These are phyloP conservation scores for Galerucella pusilla DNA, from an alignment of 2,888 invertebrate genomes.

Conservation along the genomic window DNA sequence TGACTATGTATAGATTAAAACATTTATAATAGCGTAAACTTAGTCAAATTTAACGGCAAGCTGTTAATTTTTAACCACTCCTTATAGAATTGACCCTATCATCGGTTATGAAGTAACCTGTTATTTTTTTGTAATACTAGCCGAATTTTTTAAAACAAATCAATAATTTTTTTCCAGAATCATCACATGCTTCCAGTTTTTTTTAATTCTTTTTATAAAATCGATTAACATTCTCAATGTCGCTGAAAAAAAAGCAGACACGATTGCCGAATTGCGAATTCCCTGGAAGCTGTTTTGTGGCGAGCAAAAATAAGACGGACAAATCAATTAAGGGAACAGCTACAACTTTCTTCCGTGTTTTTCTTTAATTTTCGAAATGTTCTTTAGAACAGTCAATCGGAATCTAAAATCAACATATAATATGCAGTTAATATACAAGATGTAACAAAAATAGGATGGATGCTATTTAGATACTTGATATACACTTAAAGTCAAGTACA, in stretches of 20 bases:
- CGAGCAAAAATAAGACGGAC: background rate
- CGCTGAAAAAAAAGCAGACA: background rate
- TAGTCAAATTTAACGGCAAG: too few relatives aligned
- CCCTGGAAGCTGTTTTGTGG: background rate
- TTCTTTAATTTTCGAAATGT: background rate
- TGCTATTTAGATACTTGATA: too few relatives aligned
- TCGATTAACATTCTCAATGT: background rate
- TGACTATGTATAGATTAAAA: too few relatives aligned
- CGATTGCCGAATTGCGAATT: slow-evolving; percentile 10
- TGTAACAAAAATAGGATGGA: too few relatives aligned
- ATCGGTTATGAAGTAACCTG: too few relatives aligned
- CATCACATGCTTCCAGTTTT: background rate
- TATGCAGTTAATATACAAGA: too few relatives aligned
- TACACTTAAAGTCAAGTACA: too few relatives aligned
- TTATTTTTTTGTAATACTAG: background rate
- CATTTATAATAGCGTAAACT: too few relatives aligned
- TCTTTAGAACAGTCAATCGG: background rate
- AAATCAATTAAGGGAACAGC: slow-evolving; percentile 1
- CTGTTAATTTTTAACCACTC: too few relatives aligned
- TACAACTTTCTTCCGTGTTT: background rate
- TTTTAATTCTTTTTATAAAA: background rate
- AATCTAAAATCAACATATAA: background rate
- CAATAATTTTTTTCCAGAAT: background rate
- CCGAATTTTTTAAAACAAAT: background rate
- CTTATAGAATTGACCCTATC: too few relatives aligned